Conservation (phyloP, 2,113 vertebrate genomes). For the Nothobranchius furzeri region DNA sequence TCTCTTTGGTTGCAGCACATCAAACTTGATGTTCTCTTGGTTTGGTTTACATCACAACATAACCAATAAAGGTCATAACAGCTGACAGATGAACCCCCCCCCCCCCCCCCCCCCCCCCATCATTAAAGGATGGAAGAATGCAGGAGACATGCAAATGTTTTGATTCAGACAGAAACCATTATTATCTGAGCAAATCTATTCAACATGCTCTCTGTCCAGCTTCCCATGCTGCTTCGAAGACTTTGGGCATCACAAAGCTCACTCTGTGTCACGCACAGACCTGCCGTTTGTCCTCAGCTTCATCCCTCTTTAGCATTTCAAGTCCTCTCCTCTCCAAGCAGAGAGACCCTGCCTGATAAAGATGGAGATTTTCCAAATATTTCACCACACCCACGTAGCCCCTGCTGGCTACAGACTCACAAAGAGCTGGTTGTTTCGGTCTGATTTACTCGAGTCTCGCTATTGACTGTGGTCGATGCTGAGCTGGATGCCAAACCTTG, state of each 20-base stretch:
- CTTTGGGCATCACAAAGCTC: slow-evolving; percentile 62
- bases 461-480: slow-evolving; percentile 26
- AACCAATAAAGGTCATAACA: too few species aligned
- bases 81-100: too few species aligned
- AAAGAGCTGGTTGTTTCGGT: slow-evolving; percentile 58
- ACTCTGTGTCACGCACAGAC: slow-evolving; percentile 70
- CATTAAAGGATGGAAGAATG: too few species aligned
- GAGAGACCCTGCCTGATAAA: slow-evolving; percentile 56
- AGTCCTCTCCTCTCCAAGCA: slow-evolving; percentile 53
- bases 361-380: slow-evolving; percentile 74
- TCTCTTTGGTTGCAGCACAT: neutral
- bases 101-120: too few species aligned
- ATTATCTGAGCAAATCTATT: slow-evolving; percentile 35
- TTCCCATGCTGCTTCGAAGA: slow-evolving; percentile 61
- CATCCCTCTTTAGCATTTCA: slow-evolving; percentile 70
- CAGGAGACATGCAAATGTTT: slow-evolving; percentile 65
- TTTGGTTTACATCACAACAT: neutral
- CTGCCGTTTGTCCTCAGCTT: slow-evolving; percentile 59
- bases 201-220: slow-evolving; percentile 46
- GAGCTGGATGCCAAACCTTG: slow-evolving; percentile 18
- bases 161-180: slow-evolving; percentile 34
- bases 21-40: too few species aligned
- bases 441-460: slow-evolving; percentile 13
- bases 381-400: slow-evolving; percentile 70
- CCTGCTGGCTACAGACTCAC: slow-evolving; percentile 41